phyloP scores from a whole-genome alignment of 2,113 vertebrate species.

The Zingel zingel region DNA sequence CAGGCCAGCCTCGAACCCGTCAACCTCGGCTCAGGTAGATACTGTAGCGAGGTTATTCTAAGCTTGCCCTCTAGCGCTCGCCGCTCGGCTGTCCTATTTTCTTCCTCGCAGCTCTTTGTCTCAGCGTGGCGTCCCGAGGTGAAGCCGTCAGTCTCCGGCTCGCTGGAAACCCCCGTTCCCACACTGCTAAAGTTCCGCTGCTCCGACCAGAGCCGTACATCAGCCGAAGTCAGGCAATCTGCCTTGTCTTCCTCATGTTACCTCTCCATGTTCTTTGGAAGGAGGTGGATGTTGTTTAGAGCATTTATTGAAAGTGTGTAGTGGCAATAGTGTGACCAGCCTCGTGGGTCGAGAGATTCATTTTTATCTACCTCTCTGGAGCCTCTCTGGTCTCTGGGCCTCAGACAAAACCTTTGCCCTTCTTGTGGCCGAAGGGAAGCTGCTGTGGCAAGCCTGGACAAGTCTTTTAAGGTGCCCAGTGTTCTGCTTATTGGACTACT shows the following conservation, averaged over 20 bases:
- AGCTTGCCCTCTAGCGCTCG: conserved; percentile 64
- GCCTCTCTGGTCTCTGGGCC: background rate
- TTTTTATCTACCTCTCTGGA: background rate
- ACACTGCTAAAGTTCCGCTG: conserved; percentile 69
- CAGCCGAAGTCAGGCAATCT: conserved; percentile 13
- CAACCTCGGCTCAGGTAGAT: conserved; percentile 64
- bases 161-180: conserved; percentile 72
- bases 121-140: conserved; percentile 55
- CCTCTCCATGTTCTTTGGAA: conserved; percentile 28
- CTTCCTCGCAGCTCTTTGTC: conserved; percentile 72
- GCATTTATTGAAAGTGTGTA: background rate
- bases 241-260: conserved; percentile 47
- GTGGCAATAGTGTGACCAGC: background rate
- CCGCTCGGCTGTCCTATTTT: conserved; percentile 50
- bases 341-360: background rate
- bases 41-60: conserved; percentile 53
- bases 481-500: background rate
- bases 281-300: conserved; percentile 22
- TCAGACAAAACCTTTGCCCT: background rate
- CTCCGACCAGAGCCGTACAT: conserved; percentile 24
- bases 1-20: conserved; percentile 42
- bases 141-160: conserved; percentile 63
- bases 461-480: background rate
- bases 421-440: background rate
- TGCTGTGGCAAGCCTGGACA: background rate